A percentile compares a stretch with the other conserved stretches of the same genome.
Evolutionary conservation across 2,797 vertebrate genomes (phyloP).

Genomic region (Adelosebastes latens): DNA sequence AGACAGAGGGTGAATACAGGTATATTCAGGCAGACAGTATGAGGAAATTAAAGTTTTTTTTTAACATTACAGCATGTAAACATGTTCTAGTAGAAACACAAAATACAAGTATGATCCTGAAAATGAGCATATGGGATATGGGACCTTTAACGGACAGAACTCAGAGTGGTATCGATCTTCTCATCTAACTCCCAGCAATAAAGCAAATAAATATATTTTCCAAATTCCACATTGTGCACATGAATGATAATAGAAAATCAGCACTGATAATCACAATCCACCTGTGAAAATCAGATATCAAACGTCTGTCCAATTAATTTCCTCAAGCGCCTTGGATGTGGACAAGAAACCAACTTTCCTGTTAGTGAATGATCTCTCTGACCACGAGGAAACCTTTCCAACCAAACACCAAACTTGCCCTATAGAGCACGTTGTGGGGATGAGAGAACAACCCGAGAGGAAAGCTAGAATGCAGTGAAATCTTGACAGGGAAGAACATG

Average conservation of each 20-base stretch:
- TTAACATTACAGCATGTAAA: too few relatives aligned
- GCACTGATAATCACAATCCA: not conserved
- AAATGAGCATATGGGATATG: too few relatives aligned
- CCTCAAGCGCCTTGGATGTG: not conserved
- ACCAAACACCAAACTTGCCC: slow-evolving; percentile 15
- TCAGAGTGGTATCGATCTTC: not conserved
- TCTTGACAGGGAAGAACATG: slow-evolving; percentile 36
- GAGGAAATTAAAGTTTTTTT: too few relatives aligned
- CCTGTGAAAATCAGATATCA: not conserved
- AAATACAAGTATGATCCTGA: too few relatives aligned
- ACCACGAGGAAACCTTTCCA: not conserved
- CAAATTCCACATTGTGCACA: not conserved
- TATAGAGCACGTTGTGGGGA: not conserved
- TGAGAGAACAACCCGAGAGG: slow-evolving; percentile 5
- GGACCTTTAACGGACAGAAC: not conserved
- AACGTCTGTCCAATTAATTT: not conserved
- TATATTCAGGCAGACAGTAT: too few relatives aligned
- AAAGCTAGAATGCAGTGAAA: slow-evolving; percentile 19
- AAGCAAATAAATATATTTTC: not conserved
- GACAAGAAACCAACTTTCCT: not conserved
- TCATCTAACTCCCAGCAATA: not conserved
- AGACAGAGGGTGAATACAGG: too few relatives aligned
- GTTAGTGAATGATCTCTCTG: slow-evolving; percentile 1
- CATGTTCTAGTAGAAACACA: too few relatives aligned
- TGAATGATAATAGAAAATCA: not conserved